Evolutionary conservation across 2,888 invertebrate genomes (phyloP), one percentile per base, ranked within the genome.

Genomic region (Drosophila borborema): DNA sequence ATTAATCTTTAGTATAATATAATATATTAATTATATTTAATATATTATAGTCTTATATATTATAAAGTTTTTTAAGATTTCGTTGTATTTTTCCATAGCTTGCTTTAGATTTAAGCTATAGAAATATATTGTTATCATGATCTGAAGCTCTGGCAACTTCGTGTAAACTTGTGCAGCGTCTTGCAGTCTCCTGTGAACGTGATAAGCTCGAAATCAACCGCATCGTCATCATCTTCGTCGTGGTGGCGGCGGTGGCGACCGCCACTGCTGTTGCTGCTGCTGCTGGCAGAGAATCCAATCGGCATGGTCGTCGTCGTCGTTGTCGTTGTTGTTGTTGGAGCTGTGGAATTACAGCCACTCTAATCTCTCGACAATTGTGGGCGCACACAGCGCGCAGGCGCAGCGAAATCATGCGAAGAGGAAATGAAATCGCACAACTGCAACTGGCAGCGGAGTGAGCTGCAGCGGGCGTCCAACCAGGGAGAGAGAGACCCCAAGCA

Each of bases 401-500:
- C 63, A 72, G 51, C 55, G 77, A 86, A 74, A 89, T 81, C 89
- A 88, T 88, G 86, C 84, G 87, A 86, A 81, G 73, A 86, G 87
- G 80, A 86, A 89, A 89, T 84, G 78, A 75, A 84, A 89, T 86
- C 81, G 76, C 86, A 89, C 77, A 67, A 83, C 48, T 72, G 62
- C 60, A 71, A 64, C 71, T 7, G 38, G 38, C 36, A 23, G 4
- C 58, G 49, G 14, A 45, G 49, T 36, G 45, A 41, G 49, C 12
- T 40, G 51, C 10, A 41, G 10, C 9, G 14, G 59, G 36, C 31
- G 70, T 18, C 45, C 63, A 28, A 38, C 73, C 59, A 8, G 49
- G 38, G 16, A 34, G 51, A 34, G 49, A 49, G 38, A 87, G 92
- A 92, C 92, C 92, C 92, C 92, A 92, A 92, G 92, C 92, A 92